These are phyloP conservation scores for Silurus meridionalis DNA, from an alignment of 2,113 vertebrate genomes.

Conservation along the genomic window DNA sequence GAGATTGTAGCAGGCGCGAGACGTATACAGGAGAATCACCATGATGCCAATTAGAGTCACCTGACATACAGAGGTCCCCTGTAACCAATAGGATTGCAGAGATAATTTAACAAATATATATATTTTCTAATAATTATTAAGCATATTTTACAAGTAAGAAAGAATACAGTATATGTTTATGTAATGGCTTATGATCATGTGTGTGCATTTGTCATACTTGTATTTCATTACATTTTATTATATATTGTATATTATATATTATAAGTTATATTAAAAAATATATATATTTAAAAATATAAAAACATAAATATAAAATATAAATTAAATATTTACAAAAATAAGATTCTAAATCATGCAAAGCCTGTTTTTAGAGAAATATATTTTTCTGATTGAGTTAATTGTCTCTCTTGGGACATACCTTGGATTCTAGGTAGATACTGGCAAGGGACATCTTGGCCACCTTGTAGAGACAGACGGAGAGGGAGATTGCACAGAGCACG, in stretches of 20 bases:
- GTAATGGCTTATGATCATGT: background rate
- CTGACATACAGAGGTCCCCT: conserved; percentile 97
- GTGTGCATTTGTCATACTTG: background rate
- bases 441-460: conserved; percentile 90
- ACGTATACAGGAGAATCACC: conserved; percentile 89
- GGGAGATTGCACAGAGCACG: conserved; percentile 83
- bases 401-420: conserved; percentile 65
- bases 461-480: conserved; percentile 85
- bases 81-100: conserved; percentile 36
- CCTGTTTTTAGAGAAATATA: background rate
- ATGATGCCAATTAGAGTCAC: conserved; percentile 86
- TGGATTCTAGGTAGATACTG: conserved; percentile 87
- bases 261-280: too few relatives aligned
- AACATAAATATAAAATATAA: too few relatives aligned
- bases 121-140: background rate
- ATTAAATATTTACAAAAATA: background rate
- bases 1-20: conserved; percentile 95
- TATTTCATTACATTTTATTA: background rate
- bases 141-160: background rate
- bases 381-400: background rate
- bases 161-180: background rate
- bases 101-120: background rate
- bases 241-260: background rate
- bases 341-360: background rate
- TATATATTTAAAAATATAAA: too few relatives aligned